Base-by-base conservation (phyloP, 2,888 invertebrate species). In the Hirtodrosophila confusa region DNA sequence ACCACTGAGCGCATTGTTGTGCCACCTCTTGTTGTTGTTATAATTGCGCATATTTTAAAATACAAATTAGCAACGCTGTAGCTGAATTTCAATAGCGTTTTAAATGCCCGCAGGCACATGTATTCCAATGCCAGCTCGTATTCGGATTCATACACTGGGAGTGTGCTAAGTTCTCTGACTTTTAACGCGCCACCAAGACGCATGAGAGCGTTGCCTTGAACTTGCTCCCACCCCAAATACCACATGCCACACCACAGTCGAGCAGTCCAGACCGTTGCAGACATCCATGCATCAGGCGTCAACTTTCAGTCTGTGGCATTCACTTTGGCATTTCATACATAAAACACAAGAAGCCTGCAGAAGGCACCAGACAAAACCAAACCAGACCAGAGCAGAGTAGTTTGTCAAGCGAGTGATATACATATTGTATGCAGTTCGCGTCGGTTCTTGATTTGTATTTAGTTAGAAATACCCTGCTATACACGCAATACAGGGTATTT, bases 51-150 rank as follows among this genome's bases (percentile, higher is more conserved):
- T 85, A 85, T 85, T 85, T 88, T 88, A 88, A 85, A 85, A 85
- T 76, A 88, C 85, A 88, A 85, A 85, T 85, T 85, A 88, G 84
- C 84, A 84, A 88, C 88, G 88, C 88, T 85, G 87, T 86, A 86
- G 82, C 75, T 66, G 69, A 82, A 80, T 86, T 88, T 87, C 86
- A 86, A 86, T 86, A 65, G 86, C 86, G 74, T 79, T 83, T 69
- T 70, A 78, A 82, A 75, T 79, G 79, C 68, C 80, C 83, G 71
- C 61, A 70, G 88, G 35, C 53, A 31, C 51, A 51, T 50, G 40
- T 33, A 62, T 40, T 33, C 43, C 17, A 17, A 17, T 49, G 49
- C 55, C 37, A 41, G 36, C 61, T 73, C 60, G 41, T 45, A 37
- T 43, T 36, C 40, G 54, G 51, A 43, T 35, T 69, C 54, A 53